phyloP scores from a whole-genome alignment of 2,113 vertebrate genomes.

The Lagopus leucura region DNA sequence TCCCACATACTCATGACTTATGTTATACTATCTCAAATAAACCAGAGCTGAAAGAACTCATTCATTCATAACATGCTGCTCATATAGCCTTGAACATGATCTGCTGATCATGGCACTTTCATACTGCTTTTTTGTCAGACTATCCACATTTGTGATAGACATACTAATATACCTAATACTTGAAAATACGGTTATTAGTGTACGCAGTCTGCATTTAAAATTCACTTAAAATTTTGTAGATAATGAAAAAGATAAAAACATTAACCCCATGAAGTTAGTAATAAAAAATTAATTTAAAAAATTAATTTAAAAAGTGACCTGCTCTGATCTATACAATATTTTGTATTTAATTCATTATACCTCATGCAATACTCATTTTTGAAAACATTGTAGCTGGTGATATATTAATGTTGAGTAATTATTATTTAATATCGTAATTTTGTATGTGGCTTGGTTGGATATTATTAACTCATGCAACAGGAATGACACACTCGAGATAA shows the following conservation, averaged over 20 bases:
- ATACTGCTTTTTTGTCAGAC: neutral
- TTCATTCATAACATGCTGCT: neutral
- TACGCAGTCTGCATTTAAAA: neutral
- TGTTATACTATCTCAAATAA: neutral
- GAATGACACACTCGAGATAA: neutral
- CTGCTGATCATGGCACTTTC: neutral
- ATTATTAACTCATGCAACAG: neutral
- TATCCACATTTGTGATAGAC: neutral
- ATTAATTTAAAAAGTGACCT: neutral
- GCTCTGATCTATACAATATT: neutral
- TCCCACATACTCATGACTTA: neutral
- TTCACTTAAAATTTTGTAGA: neutral
- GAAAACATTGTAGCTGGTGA: neutral
- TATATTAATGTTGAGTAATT: neutral
- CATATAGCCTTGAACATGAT: neutral
- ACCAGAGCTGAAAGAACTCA: neutral
- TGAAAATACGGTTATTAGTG: neutral
- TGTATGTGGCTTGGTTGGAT: neutral
- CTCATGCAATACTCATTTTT: neutral
- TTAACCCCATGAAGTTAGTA: neutral
- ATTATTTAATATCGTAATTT: neutral
- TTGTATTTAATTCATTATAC: neutral
- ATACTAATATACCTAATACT: neutral
- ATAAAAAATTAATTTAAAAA: no score
- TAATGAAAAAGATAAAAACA: neutral